Evolutionary conservation across 2,113 vertebrate genomes (phyloP).

Genomic region (Menidia beryllina): DNA sequence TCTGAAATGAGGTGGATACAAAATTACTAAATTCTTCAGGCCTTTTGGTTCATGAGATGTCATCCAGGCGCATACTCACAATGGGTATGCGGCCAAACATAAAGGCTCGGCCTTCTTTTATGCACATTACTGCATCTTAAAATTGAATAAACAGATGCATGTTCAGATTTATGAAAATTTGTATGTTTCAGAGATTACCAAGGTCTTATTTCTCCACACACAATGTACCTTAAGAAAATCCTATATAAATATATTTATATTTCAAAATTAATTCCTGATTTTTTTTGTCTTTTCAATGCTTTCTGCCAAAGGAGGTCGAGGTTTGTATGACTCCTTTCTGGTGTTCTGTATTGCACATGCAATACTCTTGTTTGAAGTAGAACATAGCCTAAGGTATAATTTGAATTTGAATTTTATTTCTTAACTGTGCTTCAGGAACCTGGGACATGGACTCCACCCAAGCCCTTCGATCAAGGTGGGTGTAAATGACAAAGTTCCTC

Average conservation of each 20-base stretch:
- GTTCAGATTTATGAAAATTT: neutral
- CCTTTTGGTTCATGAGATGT: neutral
- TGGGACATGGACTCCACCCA: slow-evolving; percentile 91
- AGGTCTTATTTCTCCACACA: neutral
- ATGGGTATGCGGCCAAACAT: too few relatives aligned
- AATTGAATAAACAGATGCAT: slow-evolving; percentile 18
- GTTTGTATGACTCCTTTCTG: slow-evolving; percentile 71
- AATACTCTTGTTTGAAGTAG: slow-evolving; percentile 1
- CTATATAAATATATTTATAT: neutral
- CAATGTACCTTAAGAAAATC: slow-evolving; percentile 10
- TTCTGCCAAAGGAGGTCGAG: slow-evolving; percentile 82
- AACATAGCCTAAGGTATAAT: slow-evolving; percentile 7
- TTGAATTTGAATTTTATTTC: neutral
- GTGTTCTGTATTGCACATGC: neutral
- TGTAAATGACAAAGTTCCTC: slow-evolving; percentile 22
- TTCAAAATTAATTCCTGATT: slow-evolving; percentile 43
- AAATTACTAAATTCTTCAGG: neutral
- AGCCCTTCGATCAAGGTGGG: slow-evolving; percentile 94
- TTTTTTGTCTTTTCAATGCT: slow-evolving; percentile 71
- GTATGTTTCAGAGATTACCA: neutral
- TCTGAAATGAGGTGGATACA: too few relatives aligned
- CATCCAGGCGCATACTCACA: too few relatives aligned
- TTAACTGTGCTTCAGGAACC: slow-evolving; percentile 77
- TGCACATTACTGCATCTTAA: neutral
- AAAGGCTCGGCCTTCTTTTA: neutral